Base-by-base conservation (phyloP, 1,140 invertebrate genomes). In the Drosophila burlai region DNA sequence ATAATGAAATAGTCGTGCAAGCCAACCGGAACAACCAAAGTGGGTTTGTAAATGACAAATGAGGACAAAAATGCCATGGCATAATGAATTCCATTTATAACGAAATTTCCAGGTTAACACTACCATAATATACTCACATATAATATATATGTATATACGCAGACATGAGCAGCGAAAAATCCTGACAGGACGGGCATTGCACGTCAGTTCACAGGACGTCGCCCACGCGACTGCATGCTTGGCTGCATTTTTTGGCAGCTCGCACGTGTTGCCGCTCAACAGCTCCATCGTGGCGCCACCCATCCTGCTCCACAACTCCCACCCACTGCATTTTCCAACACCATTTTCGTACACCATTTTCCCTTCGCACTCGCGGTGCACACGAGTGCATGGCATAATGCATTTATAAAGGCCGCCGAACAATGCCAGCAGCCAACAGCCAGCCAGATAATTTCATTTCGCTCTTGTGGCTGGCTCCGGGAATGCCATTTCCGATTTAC, bases 301-400 rank as follows among this genome's bases (percentile, higher is more conserved):
- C 24, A 21, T 18, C 11, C 21, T 21, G 24, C 24, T 24, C 24
- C 24, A 2, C 0, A 10, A 40, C 38, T 63, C n/a, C 29, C 52
- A 26, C 24, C 24, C 31, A 40, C 29, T 69, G 31, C 29, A 52
- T 52, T 36, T 15, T 18, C 21, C 47, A 0, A 3, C 24, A 16
- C 47, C 47, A 52, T 52, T 36, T 15, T 18, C 21, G 40, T 1
- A 3, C 24, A 16, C 47, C 47, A 18, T 46, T 69, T 54, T 47
- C 50, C 42, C 46, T 45, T 45, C 43, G 45, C 46, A 43, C 52
- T 76, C 36, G 46, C 31, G 21, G 52, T 77, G 81, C 82, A 65
- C 63, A 81, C 60, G 79, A 79, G 83, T 86, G 75, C 83, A 58
- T 66, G 81, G 67, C 83, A 86, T 84, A 86, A 86, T 83, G 83